phyloP scores from a whole-genome alignment of 2,113 vertebrate genomes.

The Donacobius atricapilla region DNA sequence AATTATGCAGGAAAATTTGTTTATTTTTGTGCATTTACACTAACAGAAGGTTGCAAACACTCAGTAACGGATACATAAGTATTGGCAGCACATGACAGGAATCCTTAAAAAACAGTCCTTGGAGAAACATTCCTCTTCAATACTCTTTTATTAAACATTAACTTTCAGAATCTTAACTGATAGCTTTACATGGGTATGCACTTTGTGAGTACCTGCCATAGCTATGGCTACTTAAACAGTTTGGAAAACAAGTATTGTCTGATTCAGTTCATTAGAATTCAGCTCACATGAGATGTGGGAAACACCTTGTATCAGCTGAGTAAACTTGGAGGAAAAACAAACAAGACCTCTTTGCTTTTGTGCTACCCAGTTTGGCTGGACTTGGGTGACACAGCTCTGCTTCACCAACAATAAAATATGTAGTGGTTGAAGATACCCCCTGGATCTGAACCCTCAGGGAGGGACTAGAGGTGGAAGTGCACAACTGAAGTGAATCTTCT shows the following conservation, averaged over 20 bases:
- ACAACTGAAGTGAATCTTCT: neutral
- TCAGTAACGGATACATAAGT: neutral
- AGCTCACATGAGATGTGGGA: neutral
- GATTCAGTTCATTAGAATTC: neutral
- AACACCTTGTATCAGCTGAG: neutral
- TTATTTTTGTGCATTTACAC: neutral
- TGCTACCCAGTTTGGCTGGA: neutral
- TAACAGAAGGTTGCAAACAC: neutral
- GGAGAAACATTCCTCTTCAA: neutral
- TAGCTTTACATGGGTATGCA: neutral
- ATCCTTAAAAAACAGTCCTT: neutral
- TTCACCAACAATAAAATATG: neutral
- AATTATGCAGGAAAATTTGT: neutral
- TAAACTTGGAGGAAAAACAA: neutral
- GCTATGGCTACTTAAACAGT: neutral
- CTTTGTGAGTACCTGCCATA: neutral
- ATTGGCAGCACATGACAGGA: rapidly evolving
- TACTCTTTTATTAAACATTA: conserved; percentile 22
- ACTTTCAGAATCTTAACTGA: neutral
- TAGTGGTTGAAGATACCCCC: neutral
- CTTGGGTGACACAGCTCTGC: neutral
- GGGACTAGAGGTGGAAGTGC: neutral
- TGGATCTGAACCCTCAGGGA: rapidly evolving
- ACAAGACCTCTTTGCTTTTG: neutral
- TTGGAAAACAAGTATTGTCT: neutral